These are phyloP conservation scores for Artemia sinica DNA, from an alignment of 2,888 invertebrate genomes.

Conservation along the genomic window DNA sequence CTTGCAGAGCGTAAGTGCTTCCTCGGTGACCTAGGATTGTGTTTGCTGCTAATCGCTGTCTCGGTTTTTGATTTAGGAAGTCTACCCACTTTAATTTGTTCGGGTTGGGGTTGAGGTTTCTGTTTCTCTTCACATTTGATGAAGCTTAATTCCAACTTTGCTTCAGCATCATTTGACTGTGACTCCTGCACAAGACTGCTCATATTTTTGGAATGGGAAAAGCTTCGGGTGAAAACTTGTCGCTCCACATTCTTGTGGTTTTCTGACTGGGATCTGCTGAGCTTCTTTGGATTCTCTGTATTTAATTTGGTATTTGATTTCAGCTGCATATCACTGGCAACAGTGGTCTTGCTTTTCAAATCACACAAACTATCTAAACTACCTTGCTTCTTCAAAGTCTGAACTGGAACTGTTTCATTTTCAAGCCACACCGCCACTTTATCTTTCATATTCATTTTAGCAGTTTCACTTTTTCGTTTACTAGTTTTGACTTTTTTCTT, in stretches of 20 bases:
- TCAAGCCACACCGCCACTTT: conserved; percentile 5
- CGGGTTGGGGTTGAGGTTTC: background rate
- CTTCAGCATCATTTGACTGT: background rate
- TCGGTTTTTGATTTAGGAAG: conserved; percentile 11
- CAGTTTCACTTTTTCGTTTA: conserved; percentile 15
- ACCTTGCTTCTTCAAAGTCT: conserved; percentile 2
- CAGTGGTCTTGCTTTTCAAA: background rate
- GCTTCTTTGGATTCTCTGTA: background rate
- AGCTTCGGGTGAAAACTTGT: conserved; percentile 10
- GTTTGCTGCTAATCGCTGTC: background rate
- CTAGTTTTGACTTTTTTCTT: conserved; percentile 17
- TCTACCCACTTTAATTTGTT: background rate
- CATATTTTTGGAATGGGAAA: background rate
- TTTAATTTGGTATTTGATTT: background rate
- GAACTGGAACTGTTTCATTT: background rate
- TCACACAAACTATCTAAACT: conserved; percentile 13
- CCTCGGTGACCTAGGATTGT: background rate
- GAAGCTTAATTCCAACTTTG: background rate
- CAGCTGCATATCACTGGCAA: background rate
- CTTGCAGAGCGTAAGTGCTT: background rate
- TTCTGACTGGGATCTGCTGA: background rate
- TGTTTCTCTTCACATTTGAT: background rate
- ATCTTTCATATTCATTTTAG: conserved; percentile 17
- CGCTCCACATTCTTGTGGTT: background rate
- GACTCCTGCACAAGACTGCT: background rate